Percentiles rank a stretch among this genome's conserved stretches.
Evolutionary conservation across 2,113 vertebrate genomes (phyloP).

Genomic region (Nematolebias whitei): DNA sequence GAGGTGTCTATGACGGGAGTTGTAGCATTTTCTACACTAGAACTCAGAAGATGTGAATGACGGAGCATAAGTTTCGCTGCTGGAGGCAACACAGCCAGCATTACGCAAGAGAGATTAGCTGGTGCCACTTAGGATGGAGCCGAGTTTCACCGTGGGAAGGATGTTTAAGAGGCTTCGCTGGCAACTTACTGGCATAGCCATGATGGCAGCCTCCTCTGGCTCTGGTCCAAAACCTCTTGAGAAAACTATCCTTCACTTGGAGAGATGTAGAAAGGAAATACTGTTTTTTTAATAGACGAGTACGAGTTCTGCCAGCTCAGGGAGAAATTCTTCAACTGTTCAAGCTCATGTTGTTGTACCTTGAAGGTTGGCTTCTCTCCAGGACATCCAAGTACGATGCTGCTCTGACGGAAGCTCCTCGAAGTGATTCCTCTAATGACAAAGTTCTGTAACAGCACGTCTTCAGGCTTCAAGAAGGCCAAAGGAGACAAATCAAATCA

Average conservation of each 20-base stretch:
- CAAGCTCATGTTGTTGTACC: no score
- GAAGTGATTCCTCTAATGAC: neutral
- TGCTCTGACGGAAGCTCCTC: neutral
- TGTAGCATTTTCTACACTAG: neutral
- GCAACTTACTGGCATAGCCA: slow-evolving; percentile 37
- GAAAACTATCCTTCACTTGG: slow-evolving; percentile 50
- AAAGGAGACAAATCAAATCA: neutral
- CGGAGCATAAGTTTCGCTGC: neutral
- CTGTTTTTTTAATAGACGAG: slow-evolving; percentile 3
- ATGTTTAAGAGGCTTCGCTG: slow-evolving; percentile 12
- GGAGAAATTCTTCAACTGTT: neutral
- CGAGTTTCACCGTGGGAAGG: slow-evolving; percentile 18
- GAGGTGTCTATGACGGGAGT: no score
- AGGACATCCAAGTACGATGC: neutral
- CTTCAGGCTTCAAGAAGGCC: neutral
- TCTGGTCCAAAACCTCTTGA: slow-evolving; percentile 35
- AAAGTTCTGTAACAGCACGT: neutral
- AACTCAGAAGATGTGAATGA: slow-evolving; percentile 11
- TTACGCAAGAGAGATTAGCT: slow-evolving; percentile 1
- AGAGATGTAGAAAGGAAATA: slow-evolving; percentile 13
- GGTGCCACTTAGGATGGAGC: neutral
- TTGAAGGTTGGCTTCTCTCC: neutral
- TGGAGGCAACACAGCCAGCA: neutral
- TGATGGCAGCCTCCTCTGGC: slow-evolving; percentile 47
- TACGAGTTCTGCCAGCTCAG: slow-evolving; percentile 9